Evolutionary conservation across 2,113 vertebrate species (phyloP), one percentile per base, ranked within the genome.

Genomic region (Epinephelus lanceolatus): DNA sequence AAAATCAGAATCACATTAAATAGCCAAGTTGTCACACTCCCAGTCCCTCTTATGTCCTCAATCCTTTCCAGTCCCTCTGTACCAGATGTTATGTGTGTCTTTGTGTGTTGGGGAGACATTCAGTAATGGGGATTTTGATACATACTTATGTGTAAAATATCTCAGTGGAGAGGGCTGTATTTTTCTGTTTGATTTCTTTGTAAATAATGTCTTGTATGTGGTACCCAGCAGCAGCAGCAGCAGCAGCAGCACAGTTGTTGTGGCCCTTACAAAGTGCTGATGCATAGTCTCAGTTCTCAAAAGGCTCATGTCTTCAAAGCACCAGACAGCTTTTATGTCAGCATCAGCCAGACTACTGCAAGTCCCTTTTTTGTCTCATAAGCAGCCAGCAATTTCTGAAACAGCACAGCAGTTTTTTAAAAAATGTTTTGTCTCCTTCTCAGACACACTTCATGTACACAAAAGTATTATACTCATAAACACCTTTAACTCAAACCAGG

Each of bases 291-390:
- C 68, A 27, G 23, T 69, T 88, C 73, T 88, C 85, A 84, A 82
- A 88, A 62, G 80, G 66, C 76, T 71, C 25, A 6, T 0, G 79
- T 40, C 84, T 88, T 93, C 88, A 93, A 92, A 91, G 88, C 74
- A 65, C 73, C 77, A 87, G 74, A 85, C 85, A 37, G 68, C 89
- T 91, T 91, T 94, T 72, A 91, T 91, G 82, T 87, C 71, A 57
- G 84, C 86, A 76, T 86, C 79, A 84, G 70, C 59, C 84, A 76
- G 83, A 75, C 85, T 49, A 57, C 72, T 68, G 40, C 37, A 87
- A 87, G 70, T 60, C 80, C 61, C 86, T 93, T 88, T 86, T 66
- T 66, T 57, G 65, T 85, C 61, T 60, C 51, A 72, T 59, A 72
- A 78, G 76, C 84, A 89, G 80, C 52, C 51, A 66, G 73, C 70